Conservation (phyloP, 1,140 invertebrate genomes). For the Drosophila mayri region DNA sequence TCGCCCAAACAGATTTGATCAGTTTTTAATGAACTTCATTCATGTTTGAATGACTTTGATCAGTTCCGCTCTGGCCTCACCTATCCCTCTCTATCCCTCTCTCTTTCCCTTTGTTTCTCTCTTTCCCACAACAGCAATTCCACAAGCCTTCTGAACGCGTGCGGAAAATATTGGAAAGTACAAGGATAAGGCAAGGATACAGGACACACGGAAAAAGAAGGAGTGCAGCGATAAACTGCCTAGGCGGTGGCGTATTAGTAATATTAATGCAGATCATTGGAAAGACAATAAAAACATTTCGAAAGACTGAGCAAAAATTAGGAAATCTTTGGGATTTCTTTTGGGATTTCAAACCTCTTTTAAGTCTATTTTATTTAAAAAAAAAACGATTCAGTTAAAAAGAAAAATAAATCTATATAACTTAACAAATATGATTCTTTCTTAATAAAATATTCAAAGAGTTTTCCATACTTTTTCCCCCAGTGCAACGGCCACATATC, state of each 20-base stretch:
- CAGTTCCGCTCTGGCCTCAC: conserved; percentile 74
- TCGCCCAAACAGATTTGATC: conserved; percentile 81
- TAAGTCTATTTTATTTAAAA: no score
- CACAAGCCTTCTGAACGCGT: conserved; percentile 74
- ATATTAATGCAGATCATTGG: conserved; percentile 1
- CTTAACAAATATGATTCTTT: no score
- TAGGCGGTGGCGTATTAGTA: conserved; percentile 40
- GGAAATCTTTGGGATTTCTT: neutral
- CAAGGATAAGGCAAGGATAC: neutral
- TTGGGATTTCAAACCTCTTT: no score
- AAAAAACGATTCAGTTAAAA: no score
- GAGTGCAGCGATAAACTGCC: neutral
- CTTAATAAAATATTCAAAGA: no score
- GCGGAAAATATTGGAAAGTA: conserved; percentile 39
- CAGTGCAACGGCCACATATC: neutral
- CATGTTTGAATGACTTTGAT: conserved; percentile 84
- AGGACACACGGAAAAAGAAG: neutral
- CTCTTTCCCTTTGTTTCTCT: neutral
- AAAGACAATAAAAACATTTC: neutral
- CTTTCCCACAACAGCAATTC: conserved; percentile 58
- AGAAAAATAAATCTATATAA: no score
- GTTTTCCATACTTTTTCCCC: neutral
- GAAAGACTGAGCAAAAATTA: neutral
- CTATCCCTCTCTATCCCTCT: conserved; percentile 3
- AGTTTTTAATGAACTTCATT: conserved; percentile 85